Percentiles rank a stretch among this genome's conserved stretches.
phyloP scores from a whole-genome alignment of 2,113 vertebrate species.

The Eulemur rufifrons region DNA sequence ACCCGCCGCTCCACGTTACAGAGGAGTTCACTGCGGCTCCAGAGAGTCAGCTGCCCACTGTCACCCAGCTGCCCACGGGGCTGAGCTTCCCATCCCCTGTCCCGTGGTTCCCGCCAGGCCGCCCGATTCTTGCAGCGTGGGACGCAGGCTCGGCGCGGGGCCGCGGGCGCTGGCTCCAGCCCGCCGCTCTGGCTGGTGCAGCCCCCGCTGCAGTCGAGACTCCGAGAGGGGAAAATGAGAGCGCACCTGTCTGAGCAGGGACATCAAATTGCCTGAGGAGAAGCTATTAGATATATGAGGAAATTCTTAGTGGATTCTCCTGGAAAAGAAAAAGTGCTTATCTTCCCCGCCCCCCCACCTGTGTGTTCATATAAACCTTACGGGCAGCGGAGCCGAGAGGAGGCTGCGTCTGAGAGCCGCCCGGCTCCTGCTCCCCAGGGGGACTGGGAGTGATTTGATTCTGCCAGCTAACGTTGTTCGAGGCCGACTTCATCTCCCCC shows the following conservation, averaged over 20 bases:
- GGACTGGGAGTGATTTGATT: conserved; percentile 86
- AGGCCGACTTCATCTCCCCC: conserved; percentile 89
- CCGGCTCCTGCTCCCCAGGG: conserved; percentile 84
- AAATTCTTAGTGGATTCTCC: conserved; percentile 80
- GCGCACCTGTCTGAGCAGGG: conserved; percentile 57
- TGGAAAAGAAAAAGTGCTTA: conserved; percentile 65
- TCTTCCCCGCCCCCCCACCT: neutral
- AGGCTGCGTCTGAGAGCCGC: conserved; percentile 79
- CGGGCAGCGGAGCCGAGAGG: conserved; percentile 67
- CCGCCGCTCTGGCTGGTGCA: conserved; percentile 14
- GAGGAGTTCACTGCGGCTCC: accelerated
- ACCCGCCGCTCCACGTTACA: neutral
- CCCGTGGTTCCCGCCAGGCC: neutral
- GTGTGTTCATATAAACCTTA: conserved; percentile 84
- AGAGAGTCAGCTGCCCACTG: accelerated
- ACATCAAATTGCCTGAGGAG: conserved; percentile 74
- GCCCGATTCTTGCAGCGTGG: too few relatives aligned
- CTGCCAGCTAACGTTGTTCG: conserved; percentile 87
- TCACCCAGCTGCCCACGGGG: neutral
- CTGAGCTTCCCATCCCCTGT: neutral
- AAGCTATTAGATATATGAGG: conserved; percentile 76
- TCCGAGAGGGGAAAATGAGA: conserved; percentile 50
- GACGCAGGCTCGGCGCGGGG: neutral
- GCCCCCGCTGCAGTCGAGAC: conserved; percentile 19
- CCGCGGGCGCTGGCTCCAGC: conserved; percentile 37